Evolutionary conservation across 2,888 invertebrate genomes (phyloP), one percentile per base, ranked within the genome.

Genomic region (Hirtodrosophila trivittata): DNA sequence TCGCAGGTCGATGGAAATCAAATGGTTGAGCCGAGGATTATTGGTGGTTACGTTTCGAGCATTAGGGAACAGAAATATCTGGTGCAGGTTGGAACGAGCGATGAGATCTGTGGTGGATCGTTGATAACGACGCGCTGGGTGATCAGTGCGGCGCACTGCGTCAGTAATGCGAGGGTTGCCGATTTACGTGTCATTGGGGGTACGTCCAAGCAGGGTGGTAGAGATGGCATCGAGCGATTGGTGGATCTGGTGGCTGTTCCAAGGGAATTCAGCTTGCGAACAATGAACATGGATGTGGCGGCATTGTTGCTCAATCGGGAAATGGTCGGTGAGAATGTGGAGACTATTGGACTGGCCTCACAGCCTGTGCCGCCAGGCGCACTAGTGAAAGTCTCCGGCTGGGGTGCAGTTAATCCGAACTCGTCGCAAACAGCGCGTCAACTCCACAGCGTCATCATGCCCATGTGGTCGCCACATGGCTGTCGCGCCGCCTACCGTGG

Each of bases 121-220:
- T 47, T 87, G 37, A 51, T 81, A 10, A 72, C 66, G 7, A 18
- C 62, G 0, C 74, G 72, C 0, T 88, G 87, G 82, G 80, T 88
- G 1, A 60, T 88, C 0, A 77, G 86, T 0, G 88, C 88, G 0
- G 87, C 78, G 0, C 88, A 88, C 30, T 88, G 88, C 28, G 66
- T 84, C 0, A 10, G 63, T 0, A 38, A 39, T 3, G 55, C 54
- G 10, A 56, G 30, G 2, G 45, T 50, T 5, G 54, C 8, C 8
- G 49, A 62, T 13, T 52, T 74, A 52, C 58, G 46, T 28, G 62
- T 86, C 10, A 65, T 70, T 43, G 87, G 71, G 1, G 83, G 83
- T 1, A 72, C 82, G 4, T 75, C 77, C 0, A 18, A 62, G 7
- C 64, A 86, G 26, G 57, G 28, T 8, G 66, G 62, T 2, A 41